Percentiles rank a stretch among this genome's conserved stretches.
phyloP scores from a whole-genome alignment of 1,140 invertebrate species.

The Heliothis virescens region DNA sequence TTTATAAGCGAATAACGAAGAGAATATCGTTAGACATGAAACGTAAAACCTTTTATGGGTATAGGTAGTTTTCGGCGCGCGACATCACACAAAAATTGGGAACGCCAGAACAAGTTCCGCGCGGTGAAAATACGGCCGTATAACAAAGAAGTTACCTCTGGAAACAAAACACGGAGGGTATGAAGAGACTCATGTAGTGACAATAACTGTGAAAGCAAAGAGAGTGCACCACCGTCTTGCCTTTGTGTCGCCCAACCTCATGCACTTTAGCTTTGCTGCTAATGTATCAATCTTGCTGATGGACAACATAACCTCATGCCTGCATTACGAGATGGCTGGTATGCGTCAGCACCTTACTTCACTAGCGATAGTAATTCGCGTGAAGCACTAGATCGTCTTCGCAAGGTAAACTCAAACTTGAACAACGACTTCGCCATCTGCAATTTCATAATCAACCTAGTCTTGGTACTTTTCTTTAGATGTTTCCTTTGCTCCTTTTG shows the following conservation, averaged over 20 bases:
- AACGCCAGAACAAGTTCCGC: conserved; percentile 31
- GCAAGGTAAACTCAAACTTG: background rate
- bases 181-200: conserved; percentile 44
- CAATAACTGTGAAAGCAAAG: conserved; percentile 68
- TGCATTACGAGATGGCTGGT: no score
- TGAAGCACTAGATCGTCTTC: no score
- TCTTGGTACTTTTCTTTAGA: background rate
- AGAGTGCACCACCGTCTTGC: conserved; percentile 59
- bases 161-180: conserved; percentile 30
- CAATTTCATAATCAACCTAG: conserved; percentile 23
- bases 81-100: conserved; percentile 28
- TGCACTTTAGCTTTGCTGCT: conserved; percentile 51
- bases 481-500: background rate
- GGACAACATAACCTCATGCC: conserved; percentile 26
- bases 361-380: no score
- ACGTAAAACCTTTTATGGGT: conserved; percentile 30
- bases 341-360: no score
- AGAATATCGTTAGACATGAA: conserved; percentile 23
- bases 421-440: conserved; percentile 3
- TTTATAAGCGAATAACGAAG: background rate
- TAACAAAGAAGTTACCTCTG: conserved; percentile 26
- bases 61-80: conserved; percentile 5
- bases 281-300: conserved; percentile 71
- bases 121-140: background rate
- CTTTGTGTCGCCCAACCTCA: conserved; percentile 56